Evolutionary conservation across 2,113 vertebrate genomes (phyloP).

Genomic region (Chrysochloris asiatica): DNA sequence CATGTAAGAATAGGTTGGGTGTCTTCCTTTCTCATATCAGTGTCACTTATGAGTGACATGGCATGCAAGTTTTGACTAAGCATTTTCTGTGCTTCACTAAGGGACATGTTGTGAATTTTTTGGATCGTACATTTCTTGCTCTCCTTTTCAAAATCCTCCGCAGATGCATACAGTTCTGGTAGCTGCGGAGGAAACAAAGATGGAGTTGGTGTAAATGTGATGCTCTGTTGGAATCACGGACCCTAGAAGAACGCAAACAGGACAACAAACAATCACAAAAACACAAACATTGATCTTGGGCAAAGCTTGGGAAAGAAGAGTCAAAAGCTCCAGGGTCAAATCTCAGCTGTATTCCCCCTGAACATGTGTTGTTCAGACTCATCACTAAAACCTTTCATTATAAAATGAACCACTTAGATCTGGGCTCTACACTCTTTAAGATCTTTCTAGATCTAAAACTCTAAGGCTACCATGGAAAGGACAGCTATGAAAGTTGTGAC

Average conservation of each 20-base stretch:
- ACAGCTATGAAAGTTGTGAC: fast-evolving
- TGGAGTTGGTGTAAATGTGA: background rate
- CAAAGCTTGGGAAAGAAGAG: background rate
- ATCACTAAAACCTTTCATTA: background rate
- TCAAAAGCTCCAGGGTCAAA: background rate
- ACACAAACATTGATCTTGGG: background rate
- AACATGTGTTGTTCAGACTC: background rate
- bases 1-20: fast-evolving
- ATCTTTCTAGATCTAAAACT: background rate
- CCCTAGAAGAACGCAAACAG: background rate
- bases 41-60: fast-evolving
- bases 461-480: background rate
- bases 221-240: background rate
- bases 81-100: constrained; percentile 37
- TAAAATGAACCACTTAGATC: background rate
- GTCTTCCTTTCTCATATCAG: fast-evolving
- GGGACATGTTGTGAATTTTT: background rate
- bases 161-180: constrained; percentile 46
- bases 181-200: constrained; percentile 18
- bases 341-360: background rate
- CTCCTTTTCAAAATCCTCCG: constrained; percentile 49
- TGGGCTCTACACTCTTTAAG: background rate
- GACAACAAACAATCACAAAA: background rate
- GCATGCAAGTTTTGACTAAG: constrained; percentile 10
- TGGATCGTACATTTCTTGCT: constrained; percentile 49